These are phyloP conservation scores for Artibeus jamaicensis DNA, from an alignment of 2,797 vertebrate species.

Conservation along the genomic window DNA sequence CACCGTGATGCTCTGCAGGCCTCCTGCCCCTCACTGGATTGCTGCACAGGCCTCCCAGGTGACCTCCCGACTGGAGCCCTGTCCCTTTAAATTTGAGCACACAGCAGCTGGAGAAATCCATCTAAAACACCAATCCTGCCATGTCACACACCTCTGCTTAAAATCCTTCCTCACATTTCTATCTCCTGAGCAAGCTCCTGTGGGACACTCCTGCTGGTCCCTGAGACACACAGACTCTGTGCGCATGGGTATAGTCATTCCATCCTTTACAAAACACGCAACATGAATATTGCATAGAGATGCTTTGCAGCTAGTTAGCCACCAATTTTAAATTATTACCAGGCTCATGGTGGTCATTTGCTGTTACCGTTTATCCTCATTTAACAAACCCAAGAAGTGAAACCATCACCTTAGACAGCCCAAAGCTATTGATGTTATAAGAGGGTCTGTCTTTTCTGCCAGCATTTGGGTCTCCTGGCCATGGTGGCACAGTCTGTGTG, in stretches of 20 bases:
- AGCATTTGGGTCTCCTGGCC: rapidly evolving
- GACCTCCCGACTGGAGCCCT: background rate
- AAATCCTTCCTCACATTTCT: background rate
- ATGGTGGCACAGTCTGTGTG: rapidly evolving
- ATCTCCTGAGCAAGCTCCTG: background rate
- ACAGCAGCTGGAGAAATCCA: background rate
- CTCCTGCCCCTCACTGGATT: too few relatives aligned
- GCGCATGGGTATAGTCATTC: rapidly evolving
- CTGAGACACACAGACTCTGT: too few relatives aligned
- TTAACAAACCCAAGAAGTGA: too few relatives aligned
- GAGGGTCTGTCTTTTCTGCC: background rate
- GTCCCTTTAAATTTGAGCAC: background rate
- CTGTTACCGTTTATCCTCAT: background rate
- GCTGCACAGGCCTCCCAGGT: background rate
- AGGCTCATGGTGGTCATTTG: rapidly evolving
- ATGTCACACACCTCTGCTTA: background rate
- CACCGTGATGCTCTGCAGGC: rapidly evolving
- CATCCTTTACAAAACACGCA: background rate
- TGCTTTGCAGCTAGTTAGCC: background rate
- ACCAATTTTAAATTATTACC: background rate
- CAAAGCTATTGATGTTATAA: rapidly evolving
- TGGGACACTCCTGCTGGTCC: rapidly evolving
- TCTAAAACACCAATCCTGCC: background rate
- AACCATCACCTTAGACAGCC: background rate
- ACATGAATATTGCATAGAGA: rapidly evolving